Evolutionary conservation across 2,797 vertebrate species (phyloP), one percentile per base, ranked within the genome.

Genomic region (Syngnathus acus): DNA sequence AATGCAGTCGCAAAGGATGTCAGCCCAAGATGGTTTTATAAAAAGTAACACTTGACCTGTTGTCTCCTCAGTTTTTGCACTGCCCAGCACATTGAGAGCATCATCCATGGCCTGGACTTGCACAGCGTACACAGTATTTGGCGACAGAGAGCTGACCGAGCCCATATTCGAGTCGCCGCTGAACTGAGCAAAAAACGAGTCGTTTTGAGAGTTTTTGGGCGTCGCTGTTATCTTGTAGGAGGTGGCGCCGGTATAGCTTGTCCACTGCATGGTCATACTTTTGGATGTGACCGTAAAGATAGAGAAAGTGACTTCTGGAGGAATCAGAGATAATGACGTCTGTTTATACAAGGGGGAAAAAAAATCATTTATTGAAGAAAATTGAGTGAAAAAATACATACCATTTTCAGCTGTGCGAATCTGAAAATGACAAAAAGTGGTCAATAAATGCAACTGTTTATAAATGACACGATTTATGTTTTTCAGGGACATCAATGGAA

Each of bases 211-310:
- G 73, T 89, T 90, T 60, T 84, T 83, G 50, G 90, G 86, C 8
- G 81, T 91, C 1, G 90, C 91, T 38, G 83, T 92, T 73, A 93
- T 77, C 83, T 86, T 93, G 82, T 92, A 93, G 68, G 89, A 93
- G 74, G 84, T 83, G 63, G 89, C 88, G 47, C 83, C 89, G 0
- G 76, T 53, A 40, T 75, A 73, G 55, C 78, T 70, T n/a, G 74
- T 85, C 92, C 91, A 93, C 58, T 73, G 82, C 73, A 92, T 81
- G 13, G 84, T 91, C 81, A 93, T 81, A 64, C 85, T 93, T 85
- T 82, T 87, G 9, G 93, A 94, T 16, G 93, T 91, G 71, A 92
- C 92, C 2, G 91, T 84, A 3, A 85, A 91, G 73, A 92, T 65
- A 0, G 91, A 92, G 64, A 93, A 1, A 53, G 81, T 84, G 64